Evolutionary conservation across 2,888 invertebrate species (phyloP).

Genomic region (Morpho achilles): DNA sequence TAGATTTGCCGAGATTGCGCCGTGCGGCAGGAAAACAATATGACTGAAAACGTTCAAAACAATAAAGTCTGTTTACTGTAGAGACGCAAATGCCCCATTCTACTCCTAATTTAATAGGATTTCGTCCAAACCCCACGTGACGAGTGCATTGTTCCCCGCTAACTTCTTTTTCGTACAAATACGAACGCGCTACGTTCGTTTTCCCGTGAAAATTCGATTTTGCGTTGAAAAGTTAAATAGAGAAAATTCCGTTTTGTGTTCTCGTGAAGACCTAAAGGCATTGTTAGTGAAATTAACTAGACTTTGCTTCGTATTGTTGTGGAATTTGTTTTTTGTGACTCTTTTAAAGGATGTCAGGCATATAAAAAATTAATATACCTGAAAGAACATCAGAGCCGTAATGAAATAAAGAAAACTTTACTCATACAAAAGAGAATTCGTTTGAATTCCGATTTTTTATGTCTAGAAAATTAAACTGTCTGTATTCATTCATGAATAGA

Average conservation of each 20-base stretch:
- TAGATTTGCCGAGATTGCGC: conserved; percentile 15
- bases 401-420: too few relatives aligned
- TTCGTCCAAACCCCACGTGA: conserved; percentile 40
- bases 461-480: too few relatives aligned
- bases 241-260: conserved; percentile 5
- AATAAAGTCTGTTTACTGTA: conserved; percentile 30
- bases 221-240: conserved; percentile 25
- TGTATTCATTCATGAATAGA: too few relatives aligned
- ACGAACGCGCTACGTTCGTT: conserved; percentile 27
- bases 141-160: conserved; percentile 43
- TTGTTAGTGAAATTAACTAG: conserved; percentile 12
- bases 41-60: conserved; percentile 24
- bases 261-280: conserved; percentile 7
- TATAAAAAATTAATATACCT: too few relatives aligned
- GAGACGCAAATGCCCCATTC: conserved; percentile 31
- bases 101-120: conserved; percentile 45
- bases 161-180: conserved; percentile 31
- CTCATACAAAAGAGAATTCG: too few relatives aligned
- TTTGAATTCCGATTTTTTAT: too few relatives aligned
- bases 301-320: not conserved
- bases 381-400: too few relatives aligned
- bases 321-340: too few relatives aligned
- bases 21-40: conserved; percentile 26
- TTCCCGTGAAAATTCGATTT: conserved; percentile 33
- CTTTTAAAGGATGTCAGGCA: too few relatives aligned